These are phyloP conservation scores for Microcebus murinus DNA, from an alignment of 2,113 vertebrate genomes.

Conservation along the genomic window DNA sequence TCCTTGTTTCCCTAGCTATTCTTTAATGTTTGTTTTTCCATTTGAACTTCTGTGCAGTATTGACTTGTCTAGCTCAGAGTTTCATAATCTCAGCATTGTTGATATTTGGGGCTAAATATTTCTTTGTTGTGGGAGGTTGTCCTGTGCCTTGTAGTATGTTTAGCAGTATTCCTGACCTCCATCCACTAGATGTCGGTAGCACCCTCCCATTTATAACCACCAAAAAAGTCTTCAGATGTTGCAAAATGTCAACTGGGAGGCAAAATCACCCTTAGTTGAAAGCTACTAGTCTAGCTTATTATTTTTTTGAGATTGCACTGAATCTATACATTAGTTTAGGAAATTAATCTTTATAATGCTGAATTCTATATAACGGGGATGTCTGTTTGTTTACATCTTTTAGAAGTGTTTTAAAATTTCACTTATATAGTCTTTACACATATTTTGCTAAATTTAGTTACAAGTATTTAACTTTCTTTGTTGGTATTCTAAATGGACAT, in stretches of 20 bases:
- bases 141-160: not conserved
- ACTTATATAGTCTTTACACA: not conserved
- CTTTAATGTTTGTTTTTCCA: not conserved
- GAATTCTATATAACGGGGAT: not conserved
- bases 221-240: not conserved
- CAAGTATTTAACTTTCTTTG: not conserved
- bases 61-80: not conserved
- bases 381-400: not conserved
- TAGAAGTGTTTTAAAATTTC: slow-evolving; percentile 14
- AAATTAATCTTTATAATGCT: not conserved
- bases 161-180: not conserved
- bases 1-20: not conserved
- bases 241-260: not conserved
- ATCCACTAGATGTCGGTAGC: not conserved
- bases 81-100: not conserved
- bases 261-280: not conserved
- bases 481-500: not conserved
- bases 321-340: not conserved
- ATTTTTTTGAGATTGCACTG: not conserved
- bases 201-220: not conserved
- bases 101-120: not conserved
- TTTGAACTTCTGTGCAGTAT: not conserved
- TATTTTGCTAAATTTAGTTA: not conserved
- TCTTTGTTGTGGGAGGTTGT: not conserved
- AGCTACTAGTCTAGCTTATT: not conserved